These are phyloP conservation scores for Tetragnatha montana DNA, from an alignment of 2,888 invertebrate species.

Conservation along the genomic window DNA sequence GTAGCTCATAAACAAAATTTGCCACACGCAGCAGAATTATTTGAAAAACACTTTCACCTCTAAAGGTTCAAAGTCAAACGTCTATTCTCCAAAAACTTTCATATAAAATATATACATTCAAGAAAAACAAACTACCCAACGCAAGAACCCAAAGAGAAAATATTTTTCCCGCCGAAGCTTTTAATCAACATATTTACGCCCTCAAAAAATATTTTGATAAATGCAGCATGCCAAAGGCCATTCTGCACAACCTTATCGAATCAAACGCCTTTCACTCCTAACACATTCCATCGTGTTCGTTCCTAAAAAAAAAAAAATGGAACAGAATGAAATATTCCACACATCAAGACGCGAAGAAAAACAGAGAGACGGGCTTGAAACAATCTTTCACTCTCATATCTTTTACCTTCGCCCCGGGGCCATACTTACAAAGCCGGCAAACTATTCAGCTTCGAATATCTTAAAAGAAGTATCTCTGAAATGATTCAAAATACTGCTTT, in stretches of 20 bases:
- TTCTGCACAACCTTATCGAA: neutral
- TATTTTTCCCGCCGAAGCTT: neutral
- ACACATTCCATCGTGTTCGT: neutral
- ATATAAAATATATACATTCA: neutral
- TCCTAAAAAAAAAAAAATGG: neutral
- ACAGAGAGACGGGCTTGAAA: conserved; percentile 13
- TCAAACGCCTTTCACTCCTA: neutral
- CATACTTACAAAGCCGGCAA: conserved; percentile 27
- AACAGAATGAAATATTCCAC: neutral
- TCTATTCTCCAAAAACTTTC: neutral
- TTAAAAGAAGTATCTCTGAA: conserved; percentile 36
- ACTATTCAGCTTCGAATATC: conserved; percentile 49
- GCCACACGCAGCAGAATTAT: neutral
- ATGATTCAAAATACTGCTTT: conserved; percentile 49
- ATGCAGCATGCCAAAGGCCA: neutral
- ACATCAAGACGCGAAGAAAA: conserved; percentile 8
- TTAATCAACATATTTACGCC: neutral
- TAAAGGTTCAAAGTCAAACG: neutral
- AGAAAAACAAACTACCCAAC: neutral
- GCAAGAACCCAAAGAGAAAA: neutral
- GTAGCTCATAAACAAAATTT: neutral
- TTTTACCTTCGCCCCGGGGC: conserved; percentile 16
- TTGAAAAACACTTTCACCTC: neutral
- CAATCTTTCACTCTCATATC: conserved; percentile 37
- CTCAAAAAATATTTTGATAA: neutral